Percentiles rank a stretch among this genome's conserved stretches.
Conservation (phyloP, 2,113 vertebrate species). For the Thomomys bottae region DNA sequence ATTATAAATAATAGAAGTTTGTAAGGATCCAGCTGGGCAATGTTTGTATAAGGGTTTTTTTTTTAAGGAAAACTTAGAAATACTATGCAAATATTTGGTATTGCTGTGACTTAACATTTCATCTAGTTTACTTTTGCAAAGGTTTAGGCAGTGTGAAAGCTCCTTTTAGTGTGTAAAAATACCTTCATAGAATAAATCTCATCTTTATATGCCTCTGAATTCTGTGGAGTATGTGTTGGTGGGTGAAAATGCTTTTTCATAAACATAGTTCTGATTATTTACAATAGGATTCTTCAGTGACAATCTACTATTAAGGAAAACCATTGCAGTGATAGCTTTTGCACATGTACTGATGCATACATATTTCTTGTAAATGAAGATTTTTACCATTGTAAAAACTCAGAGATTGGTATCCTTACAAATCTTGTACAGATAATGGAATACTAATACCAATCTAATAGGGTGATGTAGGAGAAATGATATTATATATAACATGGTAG, state of each 20-base stretch:
- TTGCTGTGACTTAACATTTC: not conserved
- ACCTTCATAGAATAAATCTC: not conserved
- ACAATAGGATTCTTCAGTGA: not conserved
- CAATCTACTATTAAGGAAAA: constrained; percentile 17
- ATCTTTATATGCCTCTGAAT: not conserved
- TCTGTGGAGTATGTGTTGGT: not conserved
- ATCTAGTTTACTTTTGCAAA: constrained; percentile 9
- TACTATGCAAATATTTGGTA: constrained; percentile 28
- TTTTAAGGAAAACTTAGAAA: not conserved
- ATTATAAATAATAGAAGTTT: constrained; percentile 19
- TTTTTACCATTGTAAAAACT: constrained; percentile 39
- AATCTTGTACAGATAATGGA: not conserved
- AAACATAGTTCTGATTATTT: not conserved
- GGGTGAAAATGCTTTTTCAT: not conserved
- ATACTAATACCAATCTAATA: not conserved
- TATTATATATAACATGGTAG: not conserved
- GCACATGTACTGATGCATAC: not conserved
- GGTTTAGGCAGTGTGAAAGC: constrained; percentile 31
- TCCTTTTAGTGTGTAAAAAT: constrained; percentile 5
- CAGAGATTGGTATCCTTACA: not conserved
- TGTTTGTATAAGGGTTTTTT: constrained; percentile 41
- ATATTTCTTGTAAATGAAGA: not conserved
- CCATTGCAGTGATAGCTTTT: constrained; percentile 9
- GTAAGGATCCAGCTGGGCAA: not conserved
- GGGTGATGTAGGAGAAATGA: not conserved